These are phyloP conservation scores for Eulemur rufifrons DNA, from an alignment of 2,113 vertebrate genomes.

Conservation along the genomic window DNA sequence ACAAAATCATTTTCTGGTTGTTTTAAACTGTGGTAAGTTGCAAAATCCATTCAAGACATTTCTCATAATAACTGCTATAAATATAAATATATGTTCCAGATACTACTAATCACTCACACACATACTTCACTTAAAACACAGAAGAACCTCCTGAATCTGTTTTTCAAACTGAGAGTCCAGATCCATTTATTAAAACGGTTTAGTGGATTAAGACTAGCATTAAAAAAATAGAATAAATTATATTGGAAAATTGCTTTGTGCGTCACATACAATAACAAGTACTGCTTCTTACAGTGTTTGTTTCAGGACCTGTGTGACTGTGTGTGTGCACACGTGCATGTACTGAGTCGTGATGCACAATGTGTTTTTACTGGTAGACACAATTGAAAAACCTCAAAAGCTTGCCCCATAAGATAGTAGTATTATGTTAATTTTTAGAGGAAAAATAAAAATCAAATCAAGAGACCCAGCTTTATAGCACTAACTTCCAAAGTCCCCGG, in stretches of 20 bases:
- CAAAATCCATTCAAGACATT: constrained; percentile 12
- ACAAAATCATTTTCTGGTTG: background rate
- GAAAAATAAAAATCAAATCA: background rate
- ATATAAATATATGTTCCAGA: background rate
- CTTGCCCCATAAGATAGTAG: background rate
- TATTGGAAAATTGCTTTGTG: background rate
- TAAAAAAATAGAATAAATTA: background rate
- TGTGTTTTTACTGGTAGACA: background rate
- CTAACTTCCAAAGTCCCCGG: background rate
- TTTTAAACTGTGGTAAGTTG: background rate
- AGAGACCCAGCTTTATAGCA: background rate
- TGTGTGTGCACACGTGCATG: no score
- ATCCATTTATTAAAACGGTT: constrained; percentile 27
- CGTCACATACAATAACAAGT: background rate
- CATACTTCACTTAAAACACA: constrained; percentile 33
- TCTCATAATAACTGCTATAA: background rate
- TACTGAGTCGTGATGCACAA: background rate
- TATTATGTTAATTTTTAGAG: constrained; percentile 37
- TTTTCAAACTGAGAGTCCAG: constrained; percentile 3
- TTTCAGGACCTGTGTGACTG: background rate
- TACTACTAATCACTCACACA: background rate
- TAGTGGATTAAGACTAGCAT: background rate
- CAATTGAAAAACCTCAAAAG: constrained; percentile 18
- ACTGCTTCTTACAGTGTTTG: background rate
- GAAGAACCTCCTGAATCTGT: constrained; percentile 24